Base-by-base conservation (phyloP, 35 echinoderm and acorn worm genomes). In the Patiria miniata region DNA sequence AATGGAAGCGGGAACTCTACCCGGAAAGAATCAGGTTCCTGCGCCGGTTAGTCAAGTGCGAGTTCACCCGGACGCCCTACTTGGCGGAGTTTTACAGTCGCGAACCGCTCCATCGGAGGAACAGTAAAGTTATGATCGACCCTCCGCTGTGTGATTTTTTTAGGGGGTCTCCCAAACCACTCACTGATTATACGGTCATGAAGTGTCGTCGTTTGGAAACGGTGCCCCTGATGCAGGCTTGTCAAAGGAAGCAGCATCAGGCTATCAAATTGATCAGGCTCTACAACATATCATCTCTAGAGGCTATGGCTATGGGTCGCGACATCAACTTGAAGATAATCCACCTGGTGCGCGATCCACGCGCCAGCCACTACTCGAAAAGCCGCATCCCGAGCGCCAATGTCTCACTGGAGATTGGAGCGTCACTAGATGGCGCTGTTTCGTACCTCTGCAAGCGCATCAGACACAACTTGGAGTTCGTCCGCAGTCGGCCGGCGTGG, bases 341-440 rank as follows among this genome's bases (percentile, higher is more conserved):
- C 36, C 94, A 97, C 57, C 90, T 97, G 18, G 77, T 97, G 17
- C 77, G 94, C 23, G 94, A 97, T 39, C 94, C 94, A 8, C 54
- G 94, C 22, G 94, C 90, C 16, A 93, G 81, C 1, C 52, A 91
- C 30, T 44, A 77, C 0, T 93, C 90, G 32, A 47, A 47, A 47
- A 47, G 42, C 12, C 77, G 94, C 59, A 54, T 86, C 15, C 80
- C 54, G 61, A 68, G 30, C 18, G 76, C 65, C 12, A 80, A 89
- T 32, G 93, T 79, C 83, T 50, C 36, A 9, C 55, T 93, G 60
- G 78, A 83, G 5, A 18, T 97, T 9, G 91, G 87, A 10, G 57
- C 28, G 5, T 51, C 50, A 18, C 80, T 90, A 52, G 83, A 82
- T 6, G 52, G 78, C 19, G 87, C 89, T 47, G 90, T 86, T 16